Percentiles rank a stretch among this genome's conserved stretches.
These are phyloP conservation scores for Anastatus disparis DNA, from an alignment of 1,140 invertebrate species.

Conservation along the genomic window DNA sequence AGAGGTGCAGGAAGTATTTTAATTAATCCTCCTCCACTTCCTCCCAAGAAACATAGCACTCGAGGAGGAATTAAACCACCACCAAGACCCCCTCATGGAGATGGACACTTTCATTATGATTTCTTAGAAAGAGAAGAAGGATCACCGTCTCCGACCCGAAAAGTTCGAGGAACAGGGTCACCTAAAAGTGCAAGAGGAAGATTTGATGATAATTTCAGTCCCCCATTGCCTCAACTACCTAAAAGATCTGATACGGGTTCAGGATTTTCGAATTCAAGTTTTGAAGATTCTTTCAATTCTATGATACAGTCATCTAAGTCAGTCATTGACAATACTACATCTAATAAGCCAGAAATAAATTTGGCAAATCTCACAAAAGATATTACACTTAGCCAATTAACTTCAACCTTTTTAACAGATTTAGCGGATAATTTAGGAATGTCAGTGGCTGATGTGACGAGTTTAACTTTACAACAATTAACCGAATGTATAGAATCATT, in stretches of 20 bases:
- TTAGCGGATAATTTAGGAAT: slow-evolving; percentile 80
- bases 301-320: slow-evolving; percentile 52
- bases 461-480: slow-evolving; percentile 85
- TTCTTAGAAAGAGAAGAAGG: slow-evolving; percentile 70
- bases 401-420: slow-evolving; percentile 82
- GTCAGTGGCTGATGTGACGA: slow-evolving; percentile 79
- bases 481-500: slow-evolving; percentile 77
- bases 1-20: slow-evolving; percentile 69
- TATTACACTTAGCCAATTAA: slow-evolving; percentile 83
- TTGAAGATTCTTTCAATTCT: slow-evolving; percentile 61
- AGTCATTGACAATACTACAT: background rate
- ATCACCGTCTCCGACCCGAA: slow-evolving; percentile 56
- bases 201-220: slow-evolving; percentile 63
- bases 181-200: slow-evolving; percentile 44
- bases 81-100: slow-evolving; percentile 73
- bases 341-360: slow-evolving; percentile 29
- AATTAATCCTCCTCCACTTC: slow-evolving; percentile 83
- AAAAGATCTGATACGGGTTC: slow-evolving; percentile 48
- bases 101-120: slow-evolving; percentile 71
- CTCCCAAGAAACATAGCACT: slow-evolving; percentile 79
- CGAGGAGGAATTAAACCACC: slow-evolving; percentile 69
- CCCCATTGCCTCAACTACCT: slow-evolving; percentile 54
- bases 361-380: slow-evolving; percentile 66
- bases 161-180: slow-evolving; percentile 49
- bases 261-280: slow-evolving; percentile 52